Conservation (phyloP, 2,797 vertebrate species). For the Salarias fasciatus region DNA sequence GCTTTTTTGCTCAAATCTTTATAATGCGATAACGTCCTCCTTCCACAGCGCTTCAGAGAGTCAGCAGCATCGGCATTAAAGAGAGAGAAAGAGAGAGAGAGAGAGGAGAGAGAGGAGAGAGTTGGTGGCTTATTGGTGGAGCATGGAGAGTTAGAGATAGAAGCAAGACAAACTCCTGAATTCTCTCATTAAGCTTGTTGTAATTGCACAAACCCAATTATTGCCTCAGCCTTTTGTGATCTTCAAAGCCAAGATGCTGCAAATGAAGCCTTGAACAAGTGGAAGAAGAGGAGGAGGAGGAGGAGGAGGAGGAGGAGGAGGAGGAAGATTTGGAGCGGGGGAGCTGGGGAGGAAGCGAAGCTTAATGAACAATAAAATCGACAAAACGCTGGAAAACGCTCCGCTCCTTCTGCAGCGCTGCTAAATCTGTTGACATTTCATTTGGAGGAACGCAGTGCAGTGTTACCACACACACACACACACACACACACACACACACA, state of each 20-base stretch:
- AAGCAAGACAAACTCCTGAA: conserved; percentile 72
- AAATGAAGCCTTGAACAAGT: conserved; percentile 80
- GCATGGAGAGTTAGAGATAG: conserved; percentile 65
- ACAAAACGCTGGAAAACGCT: conserved; percentile 73
- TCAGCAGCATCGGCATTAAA: background rate
- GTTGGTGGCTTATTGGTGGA: conserved; percentile 28
- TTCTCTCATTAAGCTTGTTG: conserved; percentile 82
- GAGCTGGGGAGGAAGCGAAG: conserved; percentile 42
- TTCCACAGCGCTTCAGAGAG: conserved; percentile 17
- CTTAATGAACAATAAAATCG: conserved; percentile 86
- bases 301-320: conserved; percentile 37
- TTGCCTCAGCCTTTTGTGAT: conserved; percentile 84
- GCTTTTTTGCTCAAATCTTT: conserved; percentile 30
- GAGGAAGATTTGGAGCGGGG: conserved; percentile 17
- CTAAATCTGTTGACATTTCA: conserved; percentile 88
- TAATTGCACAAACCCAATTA: conserved; percentile 88
- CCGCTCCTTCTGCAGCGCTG: conserved; percentile 58
- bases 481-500: background rate
- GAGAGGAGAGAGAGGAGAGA: too few species aligned
- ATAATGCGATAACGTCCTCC: conserved; percentile 44
- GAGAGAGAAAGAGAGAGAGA: background rate
- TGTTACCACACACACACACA: conserved; percentile 41
- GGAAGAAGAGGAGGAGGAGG: conserved; percentile 35
- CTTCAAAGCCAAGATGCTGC: conserved; percentile 83
- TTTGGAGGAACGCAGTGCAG: conserved; percentile 73